phyloP scores from a whole-genome alignment of 2,797 vertebrate species.

The Myioborus melanocephalus region DNA sequence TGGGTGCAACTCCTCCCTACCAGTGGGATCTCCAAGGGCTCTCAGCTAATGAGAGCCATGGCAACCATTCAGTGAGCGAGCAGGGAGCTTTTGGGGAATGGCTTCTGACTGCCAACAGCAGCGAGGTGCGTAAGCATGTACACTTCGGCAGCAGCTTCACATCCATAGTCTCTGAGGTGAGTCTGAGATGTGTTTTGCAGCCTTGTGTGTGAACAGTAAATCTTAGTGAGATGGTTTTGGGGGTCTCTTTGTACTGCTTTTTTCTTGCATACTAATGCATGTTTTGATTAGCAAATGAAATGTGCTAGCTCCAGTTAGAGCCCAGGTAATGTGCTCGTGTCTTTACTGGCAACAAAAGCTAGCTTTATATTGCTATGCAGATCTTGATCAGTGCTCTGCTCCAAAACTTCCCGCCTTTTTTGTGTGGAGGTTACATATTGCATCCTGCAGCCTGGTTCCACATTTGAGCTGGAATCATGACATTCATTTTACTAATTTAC shows the following conservation, averaged over 20 bases:
- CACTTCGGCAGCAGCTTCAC: constrained; percentile 77
- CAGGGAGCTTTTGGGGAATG: constrained; percentile 71
- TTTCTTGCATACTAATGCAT: background rate
- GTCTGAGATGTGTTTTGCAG: background rate
- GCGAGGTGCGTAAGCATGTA: constrained; percentile 69
- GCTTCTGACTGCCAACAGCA: constrained; percentile 73
- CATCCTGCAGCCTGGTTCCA: background rate
- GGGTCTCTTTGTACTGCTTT: background rate
- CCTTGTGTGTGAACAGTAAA: background rate
- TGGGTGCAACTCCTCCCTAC: constrained; percentile 77
- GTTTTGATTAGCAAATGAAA: background rate
- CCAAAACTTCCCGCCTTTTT: background rate
- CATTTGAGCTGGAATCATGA: background rate
- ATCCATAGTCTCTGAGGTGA: constrained; percentile 81
- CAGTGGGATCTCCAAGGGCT: constrained; percentile 75
- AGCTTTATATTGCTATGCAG: background rate
- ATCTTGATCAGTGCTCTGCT: background rate
- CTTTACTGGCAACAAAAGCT: background rate
- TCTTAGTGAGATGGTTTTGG: background rate
- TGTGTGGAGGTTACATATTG: background rate
- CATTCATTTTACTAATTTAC: background rate
- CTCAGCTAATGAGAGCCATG: constrained; percentile 63
- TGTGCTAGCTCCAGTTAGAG: background rate
- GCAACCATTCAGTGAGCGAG: constrained; percentile 40
- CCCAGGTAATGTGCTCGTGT: background rate